These are phyloP conservation scores for Atta cephalotes DNA, from an alignment of 1,140 invertebrate species.

Conservation along the genomic window DNA sequence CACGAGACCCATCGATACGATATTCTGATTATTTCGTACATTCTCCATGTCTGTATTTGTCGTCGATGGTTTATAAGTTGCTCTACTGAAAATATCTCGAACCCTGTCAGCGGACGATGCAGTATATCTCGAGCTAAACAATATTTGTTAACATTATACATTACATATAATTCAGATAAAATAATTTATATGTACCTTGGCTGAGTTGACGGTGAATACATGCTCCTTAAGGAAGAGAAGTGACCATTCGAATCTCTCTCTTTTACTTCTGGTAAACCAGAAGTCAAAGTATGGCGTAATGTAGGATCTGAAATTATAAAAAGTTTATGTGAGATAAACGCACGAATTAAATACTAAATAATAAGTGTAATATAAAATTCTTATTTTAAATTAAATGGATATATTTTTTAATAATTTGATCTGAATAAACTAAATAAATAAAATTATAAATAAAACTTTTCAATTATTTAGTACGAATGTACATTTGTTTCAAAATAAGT, in stretches of 20 bases:
- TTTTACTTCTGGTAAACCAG: slow-evolving; percentile 79
- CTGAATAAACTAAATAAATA: slow-evolving; percentile 6
- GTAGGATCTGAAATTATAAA: slow-evolving; percentile 72
- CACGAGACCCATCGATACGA: slow-evolving; percentile 89
- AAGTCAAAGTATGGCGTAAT: slow-evolving; percentile 73
- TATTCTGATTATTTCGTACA: slow-evolving; percentile 86
- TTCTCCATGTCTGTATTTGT: slow-evolving; percentile 78
- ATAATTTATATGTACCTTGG: slow-evolving; percentile 75
- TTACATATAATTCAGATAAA: slow-evolving; percentile 54
- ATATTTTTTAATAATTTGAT: not conserved
- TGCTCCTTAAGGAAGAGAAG: slow-evolving; percentile 79
- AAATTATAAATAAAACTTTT: not conserved
- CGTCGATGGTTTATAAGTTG: slow-evolving; percentile 76
- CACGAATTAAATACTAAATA: not conserved
- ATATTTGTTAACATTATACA: not conserved
- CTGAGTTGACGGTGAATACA: slow-evolving; percentile 76
- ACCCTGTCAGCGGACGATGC: slow-evolving; percentile 78
- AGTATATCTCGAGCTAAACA: slow-evolving; percentile 75
- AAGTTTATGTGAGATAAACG: slow-evolving; percentile 19
- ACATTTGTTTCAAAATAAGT: not conserved
- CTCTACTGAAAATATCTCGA: slow-evolving; percentile 79
- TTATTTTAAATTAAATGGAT: not conserved
- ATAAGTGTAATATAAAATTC: not conserved
- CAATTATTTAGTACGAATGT: not conserved
- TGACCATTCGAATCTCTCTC: slow-evolving; percentile 84